phyloP scores from a whole-genome alignment of 1,140 invertebrate genomes.

The Linepithema humile region DNA sequence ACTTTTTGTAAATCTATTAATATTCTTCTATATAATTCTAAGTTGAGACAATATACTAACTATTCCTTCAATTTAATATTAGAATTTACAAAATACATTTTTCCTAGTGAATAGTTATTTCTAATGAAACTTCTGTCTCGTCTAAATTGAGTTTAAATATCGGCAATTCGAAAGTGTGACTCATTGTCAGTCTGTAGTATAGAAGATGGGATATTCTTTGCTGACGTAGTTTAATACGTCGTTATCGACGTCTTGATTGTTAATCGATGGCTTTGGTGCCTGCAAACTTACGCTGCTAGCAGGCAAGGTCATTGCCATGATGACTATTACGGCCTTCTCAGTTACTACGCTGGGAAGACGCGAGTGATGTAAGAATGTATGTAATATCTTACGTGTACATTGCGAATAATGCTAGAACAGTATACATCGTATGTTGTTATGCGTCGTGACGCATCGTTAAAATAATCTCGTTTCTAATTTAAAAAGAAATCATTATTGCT shows the following conservation, averaged over 20 bases:
- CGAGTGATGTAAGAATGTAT: constrained; percentile 45
- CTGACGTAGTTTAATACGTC: neutral
- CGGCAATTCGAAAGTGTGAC: neutral
- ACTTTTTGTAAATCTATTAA: neutral
- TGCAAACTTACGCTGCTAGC: neutral
- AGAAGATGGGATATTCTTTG: neutral
- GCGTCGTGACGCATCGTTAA: too few species aligned
- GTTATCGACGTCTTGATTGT: constrained; percentile 7
- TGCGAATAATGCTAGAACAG: too few species aligned
- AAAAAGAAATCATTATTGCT: too few species aligned
- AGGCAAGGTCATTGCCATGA: constrained; percentile 67
- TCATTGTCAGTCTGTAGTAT: neutral
- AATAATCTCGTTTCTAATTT: too few species aligned
- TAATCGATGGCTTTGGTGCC: neutral
- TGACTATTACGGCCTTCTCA: constrained; percentile 54
- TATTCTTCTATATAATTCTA: neutral
- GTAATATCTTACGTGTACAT: constrained; percentile 45
- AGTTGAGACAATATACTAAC: neutral
- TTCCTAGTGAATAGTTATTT: neutral
- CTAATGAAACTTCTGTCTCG: neutral
- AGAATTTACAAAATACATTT: constrained; percentile 1
- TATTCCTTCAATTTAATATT: neutral
- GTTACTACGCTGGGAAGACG: constrained; percentile 28
- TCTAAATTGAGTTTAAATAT: neutral
- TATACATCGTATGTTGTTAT: too few species aligned